phyloP scores from a whole-genome alignment of 30 jellyfish, hydroid and myxozoan species.

The Rhopilema esculentum region DNA sequence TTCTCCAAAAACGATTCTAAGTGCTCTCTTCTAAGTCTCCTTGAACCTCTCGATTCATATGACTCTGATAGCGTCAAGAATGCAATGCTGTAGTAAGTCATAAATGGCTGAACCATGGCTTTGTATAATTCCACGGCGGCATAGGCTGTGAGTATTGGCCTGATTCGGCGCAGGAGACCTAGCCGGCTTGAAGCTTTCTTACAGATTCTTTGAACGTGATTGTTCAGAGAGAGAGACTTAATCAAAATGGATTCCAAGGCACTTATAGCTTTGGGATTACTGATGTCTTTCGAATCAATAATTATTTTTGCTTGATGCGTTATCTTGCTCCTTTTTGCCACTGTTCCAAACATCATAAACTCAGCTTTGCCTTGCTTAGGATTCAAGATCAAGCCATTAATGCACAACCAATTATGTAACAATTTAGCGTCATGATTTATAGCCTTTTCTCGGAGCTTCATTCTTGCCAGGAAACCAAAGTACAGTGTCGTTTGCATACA shows the following conservation, averaged over 20 bases:
- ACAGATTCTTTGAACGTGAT: conserved; percentile 42
- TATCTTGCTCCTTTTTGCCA: conserved; percentile 42
- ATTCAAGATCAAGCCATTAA: conserved; percentile 37
- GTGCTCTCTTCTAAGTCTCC: conserved; percentile 64
- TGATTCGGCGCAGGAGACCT: conserved; percentile 53
- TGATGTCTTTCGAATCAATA: conserved; percentile 35
- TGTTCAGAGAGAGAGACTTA: conserved; percentile 41
- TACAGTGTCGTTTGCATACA: too few species aligned
- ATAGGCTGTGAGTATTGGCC: conserved; percentile 56
- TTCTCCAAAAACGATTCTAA: conserved; percentile 53
- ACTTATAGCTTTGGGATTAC: conserved; percentile 11
- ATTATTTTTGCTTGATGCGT: conserved; percentile 17
- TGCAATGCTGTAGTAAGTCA: conserved; percentile 39
- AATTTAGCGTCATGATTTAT: too few species aligned
- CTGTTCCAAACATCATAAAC: conserved; percentile 56
- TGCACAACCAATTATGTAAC: conserved; percentile 46
- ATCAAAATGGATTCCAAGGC: conserved; percentile 23
- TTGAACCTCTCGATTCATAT: conserved; percentile 51
- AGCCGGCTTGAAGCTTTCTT: conserved; percentile 22
- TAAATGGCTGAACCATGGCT: conserved; percentile 31
- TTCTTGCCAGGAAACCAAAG: too few species aligned
- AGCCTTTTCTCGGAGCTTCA: too few species aligned
- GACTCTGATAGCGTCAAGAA: conserved; percentile 45
- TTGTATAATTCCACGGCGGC: conserved; percentile 27
- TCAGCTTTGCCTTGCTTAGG: conserved; percentile 46